A percentile compares a stretch with the other conserved stretches of the same genome.
Conservation (phyloP, 2,797 vertebrate genomes). For the Parauchenoglanis ngamensis region DNA sequence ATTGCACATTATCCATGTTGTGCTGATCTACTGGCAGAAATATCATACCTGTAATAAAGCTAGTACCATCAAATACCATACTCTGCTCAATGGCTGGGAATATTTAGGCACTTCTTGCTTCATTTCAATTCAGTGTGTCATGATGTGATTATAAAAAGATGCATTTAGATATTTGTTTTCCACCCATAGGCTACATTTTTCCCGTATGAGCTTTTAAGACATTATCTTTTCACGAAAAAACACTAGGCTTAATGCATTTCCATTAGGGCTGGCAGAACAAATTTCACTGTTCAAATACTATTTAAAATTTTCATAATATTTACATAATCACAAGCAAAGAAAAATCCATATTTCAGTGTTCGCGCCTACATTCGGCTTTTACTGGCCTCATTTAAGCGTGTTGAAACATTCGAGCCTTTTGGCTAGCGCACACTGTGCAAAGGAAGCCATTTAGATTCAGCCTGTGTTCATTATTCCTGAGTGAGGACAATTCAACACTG, state of each 20-base stretch:
- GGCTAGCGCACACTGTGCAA: neutral
- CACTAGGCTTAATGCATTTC: conserved; percentile 22
- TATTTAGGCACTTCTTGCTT: neutral
- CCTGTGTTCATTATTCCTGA: neutral
- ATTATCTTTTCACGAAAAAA: conserved; percentile 4
- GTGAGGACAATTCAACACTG: neutral
- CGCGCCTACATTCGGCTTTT: neutral
- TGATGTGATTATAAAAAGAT: conserved; percentile 7
- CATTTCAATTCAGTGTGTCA: neutral
- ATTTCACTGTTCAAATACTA: conserved; percentile 11
- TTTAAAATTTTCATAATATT: conserved; percentile 20
- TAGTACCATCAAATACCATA: neutral
- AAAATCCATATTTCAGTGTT: neutral
- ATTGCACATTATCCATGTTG: neutral
- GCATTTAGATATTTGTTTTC: neutral
- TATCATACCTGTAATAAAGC: neutral
- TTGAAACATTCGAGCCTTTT: neutral
- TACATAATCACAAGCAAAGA: conserved; percentile 10
- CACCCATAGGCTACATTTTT: conserved; percentile 3
- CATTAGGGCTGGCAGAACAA: conserved; percentile 13
- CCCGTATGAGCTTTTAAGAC: conserved; percentile 2
- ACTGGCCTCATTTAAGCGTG: neutral
- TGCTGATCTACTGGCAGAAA: neutral
- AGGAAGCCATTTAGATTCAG: conserved; percentile 6
- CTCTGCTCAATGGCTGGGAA: neutral